phyloP scores from a whole-genome alignment of 2,888 invertebrate species.

The Yponomeuta cagnagella region DNA sequence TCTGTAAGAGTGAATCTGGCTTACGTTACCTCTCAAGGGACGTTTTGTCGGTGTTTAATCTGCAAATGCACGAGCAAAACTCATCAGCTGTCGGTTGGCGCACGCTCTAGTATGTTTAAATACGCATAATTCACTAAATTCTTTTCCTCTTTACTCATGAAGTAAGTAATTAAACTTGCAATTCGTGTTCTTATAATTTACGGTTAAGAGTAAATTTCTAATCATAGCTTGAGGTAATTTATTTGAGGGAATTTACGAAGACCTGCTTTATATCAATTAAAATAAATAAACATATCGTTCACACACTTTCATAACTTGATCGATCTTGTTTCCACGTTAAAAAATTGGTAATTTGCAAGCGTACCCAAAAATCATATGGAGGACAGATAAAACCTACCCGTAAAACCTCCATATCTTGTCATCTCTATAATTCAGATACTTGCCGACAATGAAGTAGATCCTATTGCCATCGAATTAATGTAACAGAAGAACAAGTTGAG shows the following conservation, averaged over 20 bases:
- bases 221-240: too few relatives aligned
- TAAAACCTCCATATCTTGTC: not conserved
- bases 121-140: not conserved
- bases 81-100: conserved; percentile 22
- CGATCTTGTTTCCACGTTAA: not conserved
- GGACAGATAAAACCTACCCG: not conserved
- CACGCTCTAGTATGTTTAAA: conserved; percentile 4
- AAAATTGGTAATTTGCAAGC: not conserved
- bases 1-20: not conserved
- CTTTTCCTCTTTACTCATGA: not conserved
- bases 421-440: not conserved
- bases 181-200: not conserved
- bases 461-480: not conserved
- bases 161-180: not conserved
- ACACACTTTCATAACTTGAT: not conserved
- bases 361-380: not conserved
- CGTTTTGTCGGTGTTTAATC: not conserved
- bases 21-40: not conserved
- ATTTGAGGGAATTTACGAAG: too few relatives aligned
- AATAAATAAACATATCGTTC: too few relatives aligned
- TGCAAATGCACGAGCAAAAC: conserved; percentile 22
- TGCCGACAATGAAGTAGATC: not conserved
- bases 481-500: not conserved
- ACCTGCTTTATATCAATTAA: too few relatives aligned
- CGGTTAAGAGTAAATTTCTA: not conserved